A percentile compares a stretch with the other conserved stretches of the same genome.
phyloP scores from a whole-genome alignment of 2,797 vertebrate species.

The Xiphophorus birchmanni region DNA sequence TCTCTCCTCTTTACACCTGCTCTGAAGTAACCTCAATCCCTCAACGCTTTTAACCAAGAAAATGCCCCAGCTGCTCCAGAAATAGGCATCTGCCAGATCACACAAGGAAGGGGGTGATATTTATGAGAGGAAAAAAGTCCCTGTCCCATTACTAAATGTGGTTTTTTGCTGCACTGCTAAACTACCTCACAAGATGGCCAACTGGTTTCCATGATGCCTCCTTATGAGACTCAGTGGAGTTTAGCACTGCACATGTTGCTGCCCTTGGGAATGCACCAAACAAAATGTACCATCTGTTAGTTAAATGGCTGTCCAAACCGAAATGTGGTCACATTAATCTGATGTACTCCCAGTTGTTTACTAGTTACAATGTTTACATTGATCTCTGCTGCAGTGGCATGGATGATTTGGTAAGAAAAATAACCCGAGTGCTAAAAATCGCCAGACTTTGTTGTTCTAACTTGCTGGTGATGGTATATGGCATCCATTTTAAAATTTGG shows the following conservation, averaged over 20 bases:
- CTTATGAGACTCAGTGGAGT: conserved; percentile 14
- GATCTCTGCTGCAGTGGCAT: conserved; percentile 17
- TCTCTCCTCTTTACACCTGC: conserved; percentile 51
- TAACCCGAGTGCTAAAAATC: neutral
- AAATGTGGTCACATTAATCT: conserved; percentile 24
- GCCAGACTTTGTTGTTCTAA: neutral
- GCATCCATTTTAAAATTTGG: neutral
- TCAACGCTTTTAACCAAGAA: conserved; percentile 49
- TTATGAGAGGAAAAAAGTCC: conserved; percentile 31
- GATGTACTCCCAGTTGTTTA: conserved; percentile 31
- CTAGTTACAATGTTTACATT: conserved; percentile 26
- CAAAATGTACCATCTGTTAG: conserved; percentile 49
- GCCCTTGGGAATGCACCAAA: conserved; percentile 31
- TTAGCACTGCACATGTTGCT: conserved; percentile 24
- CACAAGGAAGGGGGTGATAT: conserved; percentile 19
- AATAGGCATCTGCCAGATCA: conserved; percentile 47
- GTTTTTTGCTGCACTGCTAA: conserved; percentile 17
- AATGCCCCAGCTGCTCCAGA: conserved; percentile 48
- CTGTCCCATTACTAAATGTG: conserved; percentile 26
- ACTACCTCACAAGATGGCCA: conserved; percentile 27
- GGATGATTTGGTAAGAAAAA: conserved; percentile 4
- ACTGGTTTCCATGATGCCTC: conserved; percentile 35
- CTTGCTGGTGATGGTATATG: neutral
- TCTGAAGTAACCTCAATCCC: conserved; percentile 57
- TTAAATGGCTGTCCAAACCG: conserved; percentile 35